phyloP scores from a whole-genome alignment of 2,888 invertebrate species.

The Campoletis raptor region DNA sequence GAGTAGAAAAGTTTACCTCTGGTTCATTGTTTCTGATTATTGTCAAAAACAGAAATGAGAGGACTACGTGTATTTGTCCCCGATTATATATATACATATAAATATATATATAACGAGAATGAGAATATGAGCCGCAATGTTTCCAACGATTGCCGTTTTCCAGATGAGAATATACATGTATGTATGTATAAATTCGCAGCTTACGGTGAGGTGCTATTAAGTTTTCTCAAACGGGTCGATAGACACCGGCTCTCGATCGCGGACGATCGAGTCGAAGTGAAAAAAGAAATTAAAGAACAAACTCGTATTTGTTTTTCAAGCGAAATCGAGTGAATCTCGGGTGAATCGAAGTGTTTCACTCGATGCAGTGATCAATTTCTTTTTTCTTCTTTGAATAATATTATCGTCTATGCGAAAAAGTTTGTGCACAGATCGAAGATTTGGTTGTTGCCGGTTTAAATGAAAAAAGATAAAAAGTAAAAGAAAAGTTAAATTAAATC shows the following conservation, averaged over 20 bases:
- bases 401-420: slow-evolving; percentile 16
- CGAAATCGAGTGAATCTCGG: slow-evolving; percentile 38
- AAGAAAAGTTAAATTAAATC: slow-evolving; percentile 21
- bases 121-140: slow-evolving; percentile 21
- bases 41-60: neutral
- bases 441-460: slow-evolving; percentile 22
- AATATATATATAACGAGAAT: neutral
- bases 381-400: slow-evolving; percentile 11
- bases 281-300: slow-evolving; percentile 34
- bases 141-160: slow-evolving; percentile 62
- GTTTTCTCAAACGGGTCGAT: slow-evolving; percentile 50
- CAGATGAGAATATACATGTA: slow-evolving; percentile 74
- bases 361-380: slow-evolving; percentile 26
- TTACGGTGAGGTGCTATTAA: slow-evolving; percentile 74
- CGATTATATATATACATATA: slow-evolving; percentile 2
- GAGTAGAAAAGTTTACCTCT: neutral
- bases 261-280: neutral
- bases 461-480: neutral
- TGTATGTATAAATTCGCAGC: slow-evolving; percentile 73
- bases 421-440: slow-evolving; percentile 28
- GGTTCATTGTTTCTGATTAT: slow-evolving; percentile 3
- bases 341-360: slow-evolving; percentile 20
- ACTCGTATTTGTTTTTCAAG: slow-evolving; percentile 21
- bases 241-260: neutral
- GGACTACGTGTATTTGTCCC: neutral